Conservation (phyloP, 2,888 invertebrate genomes). For the Parthenolecanium corni region DNA sequence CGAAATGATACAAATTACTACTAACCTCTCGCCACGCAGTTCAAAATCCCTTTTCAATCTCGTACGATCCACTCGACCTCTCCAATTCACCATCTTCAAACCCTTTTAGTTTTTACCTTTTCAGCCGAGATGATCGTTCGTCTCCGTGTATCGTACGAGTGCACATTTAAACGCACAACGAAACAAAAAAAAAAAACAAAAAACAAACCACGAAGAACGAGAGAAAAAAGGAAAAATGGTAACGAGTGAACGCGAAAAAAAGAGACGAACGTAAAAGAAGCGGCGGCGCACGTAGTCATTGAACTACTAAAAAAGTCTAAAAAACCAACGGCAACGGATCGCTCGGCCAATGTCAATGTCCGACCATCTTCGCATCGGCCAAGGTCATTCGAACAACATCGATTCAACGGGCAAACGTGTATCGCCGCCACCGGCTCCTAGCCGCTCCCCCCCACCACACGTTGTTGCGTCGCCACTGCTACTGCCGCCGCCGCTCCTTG, state of each 20-base stretch:
- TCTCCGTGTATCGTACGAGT: too few relatives aligned
- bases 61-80: too few relatives aligned
- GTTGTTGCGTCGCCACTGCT: background rate
- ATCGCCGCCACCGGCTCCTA: background rate
- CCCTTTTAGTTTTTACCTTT: too few relatives aligned
- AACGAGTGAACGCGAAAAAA: background rate
- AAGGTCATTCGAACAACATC: constrained; percentile 26
- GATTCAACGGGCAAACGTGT: constrained; percentile 4
- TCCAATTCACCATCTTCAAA: too few relatives aligned
- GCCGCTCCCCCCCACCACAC: background rate
- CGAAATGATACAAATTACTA: too few relatives aligned
- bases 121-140: too few relatives aligned
- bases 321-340: constrained; percentile 22
- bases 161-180: too few relatives aligned
- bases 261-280: constrained; percentile 7
- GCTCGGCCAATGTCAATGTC: constrained; percentile 27
- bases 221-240: background rate
- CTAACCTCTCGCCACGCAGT: too few relatives aligned
- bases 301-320: constrained; percentile 26
- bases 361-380: constrained; percentile 28
- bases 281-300: constrained; percentile 17
- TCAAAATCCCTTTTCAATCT: too few relatives aligned
- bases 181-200: too few relatives aligned
- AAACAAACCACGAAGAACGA: too few relatives aligned
- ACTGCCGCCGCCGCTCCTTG: background rate